A percentile compares a stretch with the other conserved stretches of the same genome.
Evolutionary conservation across 2,888 invertebrate species (phyloP).

Genomic region (Pheosia gnoma): DNA sequence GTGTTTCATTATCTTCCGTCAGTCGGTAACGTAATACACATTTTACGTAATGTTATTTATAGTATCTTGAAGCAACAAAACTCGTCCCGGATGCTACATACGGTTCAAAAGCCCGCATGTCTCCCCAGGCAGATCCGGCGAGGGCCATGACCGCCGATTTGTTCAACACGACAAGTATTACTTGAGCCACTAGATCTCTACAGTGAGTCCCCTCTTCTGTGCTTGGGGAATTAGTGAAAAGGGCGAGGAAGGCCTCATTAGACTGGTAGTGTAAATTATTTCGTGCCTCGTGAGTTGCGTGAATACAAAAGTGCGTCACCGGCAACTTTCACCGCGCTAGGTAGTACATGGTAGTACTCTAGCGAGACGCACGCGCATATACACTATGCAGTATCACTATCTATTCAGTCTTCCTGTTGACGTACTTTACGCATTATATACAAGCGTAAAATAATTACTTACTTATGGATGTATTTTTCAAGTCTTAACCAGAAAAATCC

Average conservation of each 20-base stretch:
- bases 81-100: constrained; percentile 60
- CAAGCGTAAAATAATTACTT: background rate
- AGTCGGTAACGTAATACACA: background rate
- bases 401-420: background rate
- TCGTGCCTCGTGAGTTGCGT: constrained; percentile 60
- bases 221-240: constrained; percentile 51
- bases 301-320: constrained; percentile 77
- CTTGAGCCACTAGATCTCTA: constrained; percentile 52
- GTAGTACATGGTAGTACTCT: constrained; percentile 32
- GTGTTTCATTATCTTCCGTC: background rate
- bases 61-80: constrained; percentile 25
- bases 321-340: constrained; percentile 76
- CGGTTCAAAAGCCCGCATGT: constrained; percentile 62
- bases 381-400: constrained; percentile 13
- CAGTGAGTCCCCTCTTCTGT: constrained; percentile 43
- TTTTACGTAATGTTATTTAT: constrained; percentile 2
- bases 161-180: constrained; percentile 58
- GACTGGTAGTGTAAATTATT: constrained; percentile 66
- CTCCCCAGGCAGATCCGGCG: constrained; percentile 54
- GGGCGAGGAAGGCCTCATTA: constrained; percentile 53
- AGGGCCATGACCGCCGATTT: constrained; percentile 65
- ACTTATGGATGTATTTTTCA: too few species aligned
- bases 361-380: constrained; percentile 43
- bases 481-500: too few species aligned
- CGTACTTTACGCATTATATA: background rate